A percentile compares a stretch with the other conserved stretches of the same genome.
Conservation (phyloP, 2,888 invertebrate genomes). For the Nebria salina region DNA sequence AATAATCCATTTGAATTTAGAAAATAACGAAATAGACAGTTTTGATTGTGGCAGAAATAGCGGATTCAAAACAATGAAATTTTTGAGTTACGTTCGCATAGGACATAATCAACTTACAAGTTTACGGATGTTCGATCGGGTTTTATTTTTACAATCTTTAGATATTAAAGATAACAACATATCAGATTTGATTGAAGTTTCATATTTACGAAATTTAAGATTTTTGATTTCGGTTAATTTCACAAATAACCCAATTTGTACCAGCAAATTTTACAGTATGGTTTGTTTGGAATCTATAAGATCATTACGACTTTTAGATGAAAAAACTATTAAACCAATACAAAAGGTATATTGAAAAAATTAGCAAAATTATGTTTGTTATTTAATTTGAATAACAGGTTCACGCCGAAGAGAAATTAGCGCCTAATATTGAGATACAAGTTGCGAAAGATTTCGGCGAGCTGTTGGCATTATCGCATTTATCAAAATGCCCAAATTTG, state of each 20-base stretch:
- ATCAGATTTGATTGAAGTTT: constrained; percentile 58
- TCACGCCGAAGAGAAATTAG: constrained; percentile 54
- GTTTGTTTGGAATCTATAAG: constrained; percentile 58
- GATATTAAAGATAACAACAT: constrained; percentile 59
- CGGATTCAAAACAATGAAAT: constrained; percentile 66
- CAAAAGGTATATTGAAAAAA: constrained; percentile 1
- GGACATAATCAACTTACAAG: constrained; percentile 67
- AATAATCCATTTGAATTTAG: constrained; percentile 57
- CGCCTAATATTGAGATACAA: constrained; percentile 54
- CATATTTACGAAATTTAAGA: constrained; percentile 56
- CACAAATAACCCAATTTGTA: constrained; percentile 57
- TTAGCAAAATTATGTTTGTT: not conserved
- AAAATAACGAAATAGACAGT: constrained; percentile 52
- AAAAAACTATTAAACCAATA: constrained; percentile 53
- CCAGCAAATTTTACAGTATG: constrained; percentile 58
- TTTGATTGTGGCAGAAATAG: constrained; percentile 58
- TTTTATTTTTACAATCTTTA: constrained; percentile 57
- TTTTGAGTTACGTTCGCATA: constrained; percentile 66
- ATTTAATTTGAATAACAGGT: constrained; percentile 51
- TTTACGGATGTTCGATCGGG: constrained; percentile 65
- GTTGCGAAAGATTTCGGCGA: constrained; percentile 56
- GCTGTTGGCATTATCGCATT: constrained; percentile 57
- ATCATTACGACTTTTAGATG: constrained; percentile 58
- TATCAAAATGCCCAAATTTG: constrained; percentile 50
- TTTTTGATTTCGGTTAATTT: constrained; percentile 58